Percentiles rank a stretch among this genome's conserved stretches.
These are phyloP conservation scores for Norana najaformis DNA, from an alignment of 2,888 invertebrate genomes.

Conservation along the genomic window DNA sequence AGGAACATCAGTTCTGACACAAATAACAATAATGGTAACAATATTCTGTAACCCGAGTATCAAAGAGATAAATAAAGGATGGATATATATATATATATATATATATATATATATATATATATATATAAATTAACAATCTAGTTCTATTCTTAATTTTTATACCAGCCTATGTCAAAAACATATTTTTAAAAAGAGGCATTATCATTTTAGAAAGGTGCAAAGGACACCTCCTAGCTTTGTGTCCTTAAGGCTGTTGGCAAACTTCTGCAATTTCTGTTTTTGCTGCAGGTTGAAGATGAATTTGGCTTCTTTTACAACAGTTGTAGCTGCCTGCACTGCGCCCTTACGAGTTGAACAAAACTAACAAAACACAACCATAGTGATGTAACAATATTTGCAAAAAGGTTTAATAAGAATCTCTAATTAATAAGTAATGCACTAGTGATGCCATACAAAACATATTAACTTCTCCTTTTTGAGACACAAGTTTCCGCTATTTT, in stretches of 20 bases:
- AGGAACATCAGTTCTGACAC: no score
- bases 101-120: no score
- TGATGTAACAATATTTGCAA: no score
- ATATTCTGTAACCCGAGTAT: neutral
- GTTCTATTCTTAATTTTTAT: neutral
- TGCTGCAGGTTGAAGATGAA: conserved; percentile 67
- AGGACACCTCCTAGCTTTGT: conserved; percentile 64
- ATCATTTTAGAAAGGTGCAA: neutral
- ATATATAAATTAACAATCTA: neutral
- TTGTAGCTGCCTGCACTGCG: conserved; percentile 72
- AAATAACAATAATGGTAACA: no score
- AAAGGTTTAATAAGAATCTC: no score
- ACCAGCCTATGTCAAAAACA: neutral
- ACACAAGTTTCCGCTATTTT: no score
- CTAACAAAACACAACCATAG: conserved; percentile 46
- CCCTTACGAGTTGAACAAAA: conserved; percentile 80
- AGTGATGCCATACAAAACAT: no score
- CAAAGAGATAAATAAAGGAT: neutral
- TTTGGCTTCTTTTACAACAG: conserved; percentile 69
- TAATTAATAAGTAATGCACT: no score
- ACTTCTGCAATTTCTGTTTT: conserved; percentile 65
- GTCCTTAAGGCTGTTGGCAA: conserved; percentile 63
- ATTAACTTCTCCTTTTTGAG: no score
- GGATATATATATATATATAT: neutral
- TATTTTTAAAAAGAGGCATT: neutral